These are phyloP conservation scores for Selenia dentaria DNA, from an alignment of 2,888 invertebrate species.

Conservation along the genomic window DNA sequence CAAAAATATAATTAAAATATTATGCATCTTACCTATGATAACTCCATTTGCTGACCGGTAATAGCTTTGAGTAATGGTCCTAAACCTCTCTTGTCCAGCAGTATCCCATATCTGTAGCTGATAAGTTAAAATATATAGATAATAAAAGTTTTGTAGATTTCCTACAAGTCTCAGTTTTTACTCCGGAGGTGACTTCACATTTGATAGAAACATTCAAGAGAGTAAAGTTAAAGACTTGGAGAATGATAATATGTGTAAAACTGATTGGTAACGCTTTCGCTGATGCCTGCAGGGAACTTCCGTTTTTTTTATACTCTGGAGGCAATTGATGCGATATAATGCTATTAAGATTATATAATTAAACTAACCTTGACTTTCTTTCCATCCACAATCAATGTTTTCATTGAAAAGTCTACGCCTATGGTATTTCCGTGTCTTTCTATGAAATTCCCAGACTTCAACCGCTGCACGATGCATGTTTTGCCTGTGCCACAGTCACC, in stretches of 20 bases:
- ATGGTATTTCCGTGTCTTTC: conserved; percentile 98
- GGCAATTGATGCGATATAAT: conserved; percentile 1
- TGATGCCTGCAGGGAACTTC: too few relatives aligned
- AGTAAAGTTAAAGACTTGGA: too few relatives aligned
- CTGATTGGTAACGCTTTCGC: too few relatives aligned
- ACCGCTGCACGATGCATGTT: conserved; percentile 97
- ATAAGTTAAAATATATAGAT: too few relatives aligned
- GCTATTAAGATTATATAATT: conserved; percentile 41
- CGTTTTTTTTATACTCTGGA: too few relatives aligned
- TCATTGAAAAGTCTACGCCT: conserved; percentile 99
- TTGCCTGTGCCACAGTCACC: conserved; percentile 96
- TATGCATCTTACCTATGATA: conserved; percentile 88
- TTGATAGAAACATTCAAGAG: too few relatives aligned
- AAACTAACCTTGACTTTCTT: conserved; percentile 95
- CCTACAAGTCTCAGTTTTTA: too few relatives aligned
- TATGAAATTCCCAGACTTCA: conserved; percentile 97
- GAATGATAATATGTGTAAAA: too few relatives aligned
- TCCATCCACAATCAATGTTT: conserved; percentile 96
- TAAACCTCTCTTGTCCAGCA: conserved; percentile 97
- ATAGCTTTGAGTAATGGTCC: conserved; percentile 98
- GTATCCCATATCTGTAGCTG: conserved; percentile 99
- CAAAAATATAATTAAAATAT: not conserved
- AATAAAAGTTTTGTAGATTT: too few relatives aligned
- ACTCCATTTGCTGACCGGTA: conserved; percentile 99
- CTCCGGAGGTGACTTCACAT: too few relatives aligned